Percentiles rank a stretch among this genome's conserved stretches.
Conservation (phyloP, 2,113 vertebrate genomes). For the Nematolebias whitei region DNA sequence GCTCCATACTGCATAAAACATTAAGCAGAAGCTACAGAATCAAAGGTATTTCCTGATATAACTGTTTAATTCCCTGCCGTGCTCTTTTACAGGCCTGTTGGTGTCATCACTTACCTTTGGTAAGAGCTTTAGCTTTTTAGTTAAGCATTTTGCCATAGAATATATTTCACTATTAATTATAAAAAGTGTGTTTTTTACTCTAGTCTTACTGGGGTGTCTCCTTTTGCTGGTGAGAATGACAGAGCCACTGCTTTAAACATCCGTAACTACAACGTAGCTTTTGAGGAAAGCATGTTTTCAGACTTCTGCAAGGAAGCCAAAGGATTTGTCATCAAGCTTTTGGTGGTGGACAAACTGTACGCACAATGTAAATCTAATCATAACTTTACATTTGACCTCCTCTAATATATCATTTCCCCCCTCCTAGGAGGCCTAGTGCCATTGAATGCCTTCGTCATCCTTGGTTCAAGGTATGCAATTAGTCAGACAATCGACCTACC, state of each 20-base stretch:
- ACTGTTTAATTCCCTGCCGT: constrained; percentile 10
- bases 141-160: neutral
- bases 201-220: constrained; percentile 94
- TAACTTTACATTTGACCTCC: neutral
- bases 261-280: constrained; percentile 92
- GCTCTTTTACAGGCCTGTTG: constrained; percentile 84
- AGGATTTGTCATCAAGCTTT: constrained; percentile 93
- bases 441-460: constrained; percentile 91
- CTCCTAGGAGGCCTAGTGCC: constrained; percentile 86
- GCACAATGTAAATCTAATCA: constrained; percentile 45
- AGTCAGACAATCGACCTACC: neutral
- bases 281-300: constrained; percentile 92
- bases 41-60: neutral
- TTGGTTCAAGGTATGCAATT: constrained; percentile 91
- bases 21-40: constrained; percentile 14
- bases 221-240: constrained; percentile 92
- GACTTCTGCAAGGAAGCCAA: constrained; percentile 91
- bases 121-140: constrained; percentile 65
- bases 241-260: constrained; percentile 90
- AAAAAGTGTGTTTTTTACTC: constrained; percentile 2
- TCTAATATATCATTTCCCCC: constrained; percentile 1
- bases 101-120: constrained; percentile 94
- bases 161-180: neutral
- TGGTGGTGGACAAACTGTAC: constrained; percentile 91
- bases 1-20: constrained; percentile 1